A percentile compares a stretch with the other conserved stretches of the same genome.
Conservation (phyloP, 2,113 vertebrate species). For the Dermatemys mawii region DNA sequence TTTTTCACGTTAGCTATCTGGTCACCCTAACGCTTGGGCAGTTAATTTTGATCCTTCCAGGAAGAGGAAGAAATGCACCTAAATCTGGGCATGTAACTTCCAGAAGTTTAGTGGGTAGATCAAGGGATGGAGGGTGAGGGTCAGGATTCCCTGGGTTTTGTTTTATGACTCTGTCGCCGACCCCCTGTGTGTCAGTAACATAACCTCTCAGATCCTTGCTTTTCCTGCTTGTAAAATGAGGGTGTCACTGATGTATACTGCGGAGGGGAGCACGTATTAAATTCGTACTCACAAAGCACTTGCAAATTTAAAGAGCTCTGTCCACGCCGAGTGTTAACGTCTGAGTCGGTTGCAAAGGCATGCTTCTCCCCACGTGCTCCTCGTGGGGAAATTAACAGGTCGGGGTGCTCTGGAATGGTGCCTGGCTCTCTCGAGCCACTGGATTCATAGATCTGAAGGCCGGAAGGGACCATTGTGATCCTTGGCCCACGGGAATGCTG, state of each 20-base stretch:
- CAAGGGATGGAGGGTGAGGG: background rate
- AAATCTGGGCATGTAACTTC: background rate
- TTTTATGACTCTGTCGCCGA: background rate
- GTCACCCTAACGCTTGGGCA: too few relatives aligned
- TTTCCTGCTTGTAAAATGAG: background rate
- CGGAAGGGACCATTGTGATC: background rate
- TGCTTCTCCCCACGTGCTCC: background rate
- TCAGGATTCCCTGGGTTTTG: background rate
- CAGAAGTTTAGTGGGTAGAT: background rate
- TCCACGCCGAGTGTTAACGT: background rate
- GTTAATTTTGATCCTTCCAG: background rate
- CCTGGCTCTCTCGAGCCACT: background rate
- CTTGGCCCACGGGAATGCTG: background rate
- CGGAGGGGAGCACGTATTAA: rapidly evolving
- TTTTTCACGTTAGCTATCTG: too few relatives aligned
- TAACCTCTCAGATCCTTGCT: background rate
- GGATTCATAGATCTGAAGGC: background rate
- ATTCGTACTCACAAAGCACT: rapidly evolving
- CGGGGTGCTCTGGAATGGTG: background rate
- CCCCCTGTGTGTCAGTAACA: background rate
- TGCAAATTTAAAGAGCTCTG: background rate
- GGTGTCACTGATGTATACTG: background rate
- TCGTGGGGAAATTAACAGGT: background rate
- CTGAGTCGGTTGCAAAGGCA: background rate
- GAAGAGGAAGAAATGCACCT: background rate